Evolutionary conservation across 2,797 vertebrate genomes (phyloP), one percentile per base, ranked within the genome.

Genomic region (Cheirogaleus major): DNA sequence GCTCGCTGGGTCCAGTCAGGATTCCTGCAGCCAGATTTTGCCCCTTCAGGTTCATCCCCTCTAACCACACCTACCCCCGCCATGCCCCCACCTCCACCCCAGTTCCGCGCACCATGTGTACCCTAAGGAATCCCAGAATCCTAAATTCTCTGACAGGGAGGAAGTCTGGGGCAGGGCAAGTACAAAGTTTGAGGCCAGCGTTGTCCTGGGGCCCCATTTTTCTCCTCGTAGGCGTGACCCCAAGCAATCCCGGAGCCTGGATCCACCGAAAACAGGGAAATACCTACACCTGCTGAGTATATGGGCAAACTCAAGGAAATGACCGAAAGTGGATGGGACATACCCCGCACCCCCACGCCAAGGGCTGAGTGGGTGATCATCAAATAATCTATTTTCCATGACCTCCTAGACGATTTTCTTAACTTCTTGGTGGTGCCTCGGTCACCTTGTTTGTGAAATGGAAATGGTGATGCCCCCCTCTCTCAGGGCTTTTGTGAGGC

Each of bases 181-280:
- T 3, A 41, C 20, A 17, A 12, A 63, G 20, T 1, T 43, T 10
- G 70, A 84, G 17, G 57, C 9, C 32, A 38, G 27, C 6, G 14
- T 4, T 65, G n/a, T 43, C 1, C 7, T 52, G 43, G 43, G 45
- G 22, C 13, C 48, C 45, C 30, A 27, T 10, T 41, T 55, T 32
- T 3, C 12, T 6, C 7, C 18, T 2, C 2, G 4, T 12, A 73
- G 41, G 20, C 2, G 3, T 25, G 12, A 20, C 23, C 3, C 0
- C 5, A 11, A 57, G 30, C 15, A 76, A 17, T 27, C 41, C 23
- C 27, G 17, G 27, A 57, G 30, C n/a, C 5, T 0, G 1, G 7
- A 30, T 23, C 30, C 72, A 67, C 22, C 7, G 15, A 35, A 15
- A 6, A 48, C 45, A 11, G 48, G 22, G 23, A 55, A 17, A 55